Percentiles rank a stretch among this genome's conserved stretches.
Conservation (phyloP, 2,113 vertebrate genomes). For the Muntiacus muntjak region DNA sequence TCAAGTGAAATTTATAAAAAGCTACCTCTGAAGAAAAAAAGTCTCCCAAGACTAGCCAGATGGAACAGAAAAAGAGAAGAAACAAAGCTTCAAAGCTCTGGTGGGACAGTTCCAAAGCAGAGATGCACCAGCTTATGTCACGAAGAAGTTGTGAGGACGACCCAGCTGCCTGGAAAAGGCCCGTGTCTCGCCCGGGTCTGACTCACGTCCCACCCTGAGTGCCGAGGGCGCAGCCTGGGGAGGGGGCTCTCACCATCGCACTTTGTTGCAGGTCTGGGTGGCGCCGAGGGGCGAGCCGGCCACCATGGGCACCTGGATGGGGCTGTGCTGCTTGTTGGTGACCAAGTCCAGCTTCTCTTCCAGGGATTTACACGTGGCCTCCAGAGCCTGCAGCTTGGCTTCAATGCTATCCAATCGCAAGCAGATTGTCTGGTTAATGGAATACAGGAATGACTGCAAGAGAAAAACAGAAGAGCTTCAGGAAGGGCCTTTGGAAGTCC, state of each 20-base stretch:
- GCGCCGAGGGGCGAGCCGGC: conserved; percentile 97
- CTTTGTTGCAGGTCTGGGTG: conserved; percentile 99
- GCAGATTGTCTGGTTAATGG: conserved; percentile 94
- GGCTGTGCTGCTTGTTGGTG: conserved; percentile 91
- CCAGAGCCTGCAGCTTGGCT: conserved; percentile 92
- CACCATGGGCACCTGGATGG: conserved; percentile 98
- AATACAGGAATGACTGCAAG: conserved; percentile 89
- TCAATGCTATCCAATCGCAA: conserved; percentile 96
- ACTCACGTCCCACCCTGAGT: neutral
- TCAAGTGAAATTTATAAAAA: conserved; percentile 42
- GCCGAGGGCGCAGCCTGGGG: neutral
- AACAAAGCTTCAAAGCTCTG: neutral
- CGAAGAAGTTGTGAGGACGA: conserved; percentile 34
- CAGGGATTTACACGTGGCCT: conserved; percentile 93
- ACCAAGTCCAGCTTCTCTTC: conserved; percentile 94
- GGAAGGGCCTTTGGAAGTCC: neutral
- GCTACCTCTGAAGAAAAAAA: neutral
- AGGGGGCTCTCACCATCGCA: conserved; percentile 89
- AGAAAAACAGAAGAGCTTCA: conserved; percentile 27
- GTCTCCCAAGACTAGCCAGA: neutral
- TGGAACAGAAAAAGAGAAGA: conserved; percentile 29
- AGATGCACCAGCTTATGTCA: conserved; percentile 43
- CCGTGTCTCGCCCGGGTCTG: neutral
- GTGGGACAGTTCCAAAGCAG: conserved; percentile 35
- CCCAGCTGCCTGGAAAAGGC: neutral